Conservation (phyloP, 2,888 invertebrate genomes). For the Drosophila recens region DNA sequence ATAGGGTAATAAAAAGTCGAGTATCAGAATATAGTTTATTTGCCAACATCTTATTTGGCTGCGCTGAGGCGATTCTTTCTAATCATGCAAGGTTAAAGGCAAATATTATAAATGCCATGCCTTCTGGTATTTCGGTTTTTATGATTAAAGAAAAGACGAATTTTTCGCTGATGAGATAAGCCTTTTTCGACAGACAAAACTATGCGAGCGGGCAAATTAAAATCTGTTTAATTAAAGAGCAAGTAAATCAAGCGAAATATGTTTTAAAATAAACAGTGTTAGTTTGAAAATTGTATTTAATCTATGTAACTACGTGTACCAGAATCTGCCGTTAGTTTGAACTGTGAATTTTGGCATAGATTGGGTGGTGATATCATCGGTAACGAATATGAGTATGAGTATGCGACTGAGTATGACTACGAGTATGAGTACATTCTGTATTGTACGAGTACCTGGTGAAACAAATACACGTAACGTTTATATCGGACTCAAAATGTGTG, state of each 20-base stretch:
- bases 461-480: slow-evolving; percentile 47
- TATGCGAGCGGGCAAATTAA: slow-evolving; percentile 24
- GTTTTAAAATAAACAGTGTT: slow-evolving; percentile 11
- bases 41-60: slow-evolving; percentile 33
- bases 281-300: not conserved
- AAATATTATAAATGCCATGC: slow-evolving; percentile 49
- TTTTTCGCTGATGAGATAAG: slow-evolving; percentile 70
- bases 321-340: not conserved
- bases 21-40: not conserved
- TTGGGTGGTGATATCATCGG: slow-evolving; percentile 65
- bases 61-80: slow-evolving; percentile 24
- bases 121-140: slow-evolving; percentile 37
- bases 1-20: slow-evolving; percentile 17
- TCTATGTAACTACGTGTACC: not conserved
- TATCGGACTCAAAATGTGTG: slow-evolving; percentile 30
- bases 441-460: slow-evolving; percentile 32
- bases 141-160: slow-evolving; percentile 55
- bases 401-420: not conserved
- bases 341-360: slow-evolving; percentile 13
- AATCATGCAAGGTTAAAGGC: slow-evolving; percentile 44
- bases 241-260: not conserved
- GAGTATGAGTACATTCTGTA: not conserved
- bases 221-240: slow-evolving; percentile 53
- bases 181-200: slow-evolving; percentile 30
- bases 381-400: slow-evolving; percentile 10